phyloP scores from a whole-genome alignment of 2,797 vertebrate genomes.

The Neostethus bicornis region DNA sequence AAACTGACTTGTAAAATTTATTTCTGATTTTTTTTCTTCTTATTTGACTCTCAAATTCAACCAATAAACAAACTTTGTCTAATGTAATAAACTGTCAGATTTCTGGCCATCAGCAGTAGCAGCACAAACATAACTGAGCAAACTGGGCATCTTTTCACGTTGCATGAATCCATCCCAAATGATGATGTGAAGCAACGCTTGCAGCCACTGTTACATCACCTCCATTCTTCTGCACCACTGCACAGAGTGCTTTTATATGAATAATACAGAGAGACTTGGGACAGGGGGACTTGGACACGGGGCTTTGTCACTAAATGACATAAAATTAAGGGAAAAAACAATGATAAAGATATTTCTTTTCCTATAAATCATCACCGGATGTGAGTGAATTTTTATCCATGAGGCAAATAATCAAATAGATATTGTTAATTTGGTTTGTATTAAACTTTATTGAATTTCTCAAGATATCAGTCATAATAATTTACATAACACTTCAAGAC shows the following conservation, averaged over 20 bases:
- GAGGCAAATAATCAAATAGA: constrained; percentile 46
- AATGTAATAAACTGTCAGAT: background rate
- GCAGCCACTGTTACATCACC: constrained; percentile 73
- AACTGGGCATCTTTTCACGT: constrained; percentile 38
- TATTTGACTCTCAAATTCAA: background rate
- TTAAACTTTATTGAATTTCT: constrained; percentile 55
- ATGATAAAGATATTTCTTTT: background rate
- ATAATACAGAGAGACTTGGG: constrained; percentile 74
- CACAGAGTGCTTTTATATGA: constrained; percentile 80
- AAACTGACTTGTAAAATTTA: background rate
- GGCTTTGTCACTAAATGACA: constrained; percentile 49
- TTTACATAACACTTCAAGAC: background rate
- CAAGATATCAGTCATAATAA: background rate
- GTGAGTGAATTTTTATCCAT: constrained; percentile 1
- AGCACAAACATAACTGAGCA: constrained; percentile 40
- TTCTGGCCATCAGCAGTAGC: constrained; percentile 15
- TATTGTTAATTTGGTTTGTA: constrained; percentile 1
- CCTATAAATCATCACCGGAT: constrained; percentile 1
- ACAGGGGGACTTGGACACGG: constrained; percentile 41
- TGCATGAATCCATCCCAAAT: constrained; percentile 64
- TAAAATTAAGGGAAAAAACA: background rate
- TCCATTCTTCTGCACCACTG: constrained; percentile 72
- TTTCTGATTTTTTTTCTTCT: background rate
- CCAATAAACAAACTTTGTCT: background rate
- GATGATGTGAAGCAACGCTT: constrained; percentile 55